Base-by-base conservation (phyloP, 1,140 invertebrate genomes). In the Heliconius hermathena region DNA sequence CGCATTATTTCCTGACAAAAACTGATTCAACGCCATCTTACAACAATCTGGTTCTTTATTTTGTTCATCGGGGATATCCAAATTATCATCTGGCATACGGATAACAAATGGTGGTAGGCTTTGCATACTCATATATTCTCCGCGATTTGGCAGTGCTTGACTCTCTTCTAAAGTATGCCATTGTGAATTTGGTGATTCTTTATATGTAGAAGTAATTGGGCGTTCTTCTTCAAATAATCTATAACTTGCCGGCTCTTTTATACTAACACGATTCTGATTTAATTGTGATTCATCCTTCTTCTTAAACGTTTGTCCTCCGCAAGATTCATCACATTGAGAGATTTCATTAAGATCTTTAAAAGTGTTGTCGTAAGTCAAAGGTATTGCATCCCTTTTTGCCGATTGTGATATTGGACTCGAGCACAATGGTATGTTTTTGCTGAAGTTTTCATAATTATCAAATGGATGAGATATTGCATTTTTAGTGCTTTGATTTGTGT, bases 391-490 rank as follows among this genome's bases (percentile, higher is more conserved):
- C 60, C 36, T 76, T 80, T 75, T 66, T 26, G 60, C 5, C 3
- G 22, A 22, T 22, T 20, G 22, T 29, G 72, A 49, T 20, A 74
- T 81, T 13, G 77, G 81, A 74, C 83, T 88, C 3, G 87, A 90
- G 41, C 80, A 82, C 33, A 70, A 52, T 1, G 83, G 82, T 66
- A 85, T 77, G 70, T 87, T 54, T 52, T 71, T 77, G 49, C 81
- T 82, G 82, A 87, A 85, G 0, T 87, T 80, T 4, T 86, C 81
- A 81, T 87, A 88, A 71, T 74, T 71, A 52, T 52, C 70, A 41
- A 74, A 78, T 22, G 81, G 74, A 41, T 83, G 70, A 83, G 88
- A 84, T 5, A 77, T 81, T 26, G 87, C 83, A 41, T 73, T 81
- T 75, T 85, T 85, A 33, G 33, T 80, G 71, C 49, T 81, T 36